Evolutionary conservation across 2,113 vertebrate genomes (phyloP).

Genomic region (Hypomesus transpacificus): DNA sequence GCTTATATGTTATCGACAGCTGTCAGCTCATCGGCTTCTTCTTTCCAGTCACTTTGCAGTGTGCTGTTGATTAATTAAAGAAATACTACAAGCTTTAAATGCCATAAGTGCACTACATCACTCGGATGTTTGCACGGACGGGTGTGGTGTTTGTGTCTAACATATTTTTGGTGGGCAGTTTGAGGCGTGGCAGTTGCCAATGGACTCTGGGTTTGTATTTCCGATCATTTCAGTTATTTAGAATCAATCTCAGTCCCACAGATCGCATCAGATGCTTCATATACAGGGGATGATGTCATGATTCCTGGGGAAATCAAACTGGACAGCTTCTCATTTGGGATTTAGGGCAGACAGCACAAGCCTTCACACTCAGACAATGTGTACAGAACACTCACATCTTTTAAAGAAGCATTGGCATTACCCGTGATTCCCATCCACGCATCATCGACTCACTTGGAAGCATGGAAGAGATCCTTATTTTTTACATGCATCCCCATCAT

Average conservation of each 20-base stretch:
- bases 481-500: neutral
- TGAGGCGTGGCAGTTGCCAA: neutral
- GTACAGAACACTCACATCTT: neutral
- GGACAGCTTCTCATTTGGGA: too few species aligned
- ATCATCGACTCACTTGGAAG: neutral
- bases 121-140: constrained; percentile 8
- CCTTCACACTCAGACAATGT: neutral
- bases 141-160: neutral
- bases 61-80: constrained; percentile 46
- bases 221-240: neutral
- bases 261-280: constrained; percentile 1
- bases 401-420: neutral
- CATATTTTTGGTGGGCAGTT: constrained; percentile 5
- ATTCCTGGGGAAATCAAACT: too few species aligned
- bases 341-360: too few species aligned
- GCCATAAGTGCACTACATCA: neutral
- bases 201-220: neutral
- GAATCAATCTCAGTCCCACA: neutral
- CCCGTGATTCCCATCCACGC: neutral
- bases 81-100: constrained; percentile 6
- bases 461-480: neutral
- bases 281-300: neutral
- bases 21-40: constrained; percentile 54
- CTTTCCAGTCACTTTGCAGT: constrained; percentile 35
- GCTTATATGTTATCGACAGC: constrained; percentile 62